Evolutionary conservation across 92 coral and sea anemone genomes (phyloP), one percentile per base, ranked within the genome.

Genomic region (Virgularia gustaviana): DNA sequence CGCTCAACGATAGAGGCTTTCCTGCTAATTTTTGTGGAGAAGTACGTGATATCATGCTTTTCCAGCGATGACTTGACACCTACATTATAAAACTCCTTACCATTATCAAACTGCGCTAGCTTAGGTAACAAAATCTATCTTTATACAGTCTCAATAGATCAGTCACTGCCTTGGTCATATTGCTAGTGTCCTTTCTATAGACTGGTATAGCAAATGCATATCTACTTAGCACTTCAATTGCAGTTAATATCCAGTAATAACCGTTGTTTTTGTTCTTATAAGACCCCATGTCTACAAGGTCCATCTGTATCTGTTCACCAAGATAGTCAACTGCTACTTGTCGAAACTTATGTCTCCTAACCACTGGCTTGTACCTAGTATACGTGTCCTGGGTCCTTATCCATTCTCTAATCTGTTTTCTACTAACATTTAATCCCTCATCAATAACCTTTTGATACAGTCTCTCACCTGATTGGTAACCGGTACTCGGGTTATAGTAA

Each of bases 361-460:
- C 78, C 11, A 55, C 44, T n/a, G 65, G 65, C 31, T 72, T 72
- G 51, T 72, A 72, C 30, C 78, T 72, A 27, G 78, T 72, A 24
- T 34, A 72, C 25, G 65, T 72, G 53, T 72, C 65, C 30, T 72
- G 78, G 25, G 78, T 15, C n/a, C 36, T 72, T 36, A 72, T 9
- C 78, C 61, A 45, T 19, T 70, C 75, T 45, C 13, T 70, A 5
- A 45, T 49, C 61, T 47, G 61, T 13, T 70, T 45, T 45, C 44
- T 70, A 63, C 49, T 63, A 63, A 63, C 71, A 4, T 63, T 12
- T 13, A 63, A 49, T 33, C 20, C 71, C 71, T 63, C 71, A 12
- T 63, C 71, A 10, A 63, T 10, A 10, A 49, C 71, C 25, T 63
- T 63, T 13, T 63, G 71, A 11, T 63, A 63, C 25, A 63, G 25